phyloP scores from a whole-genome alignment of 2,888 invertebrate genomes.

The Sarcophaga subvicina region DNA sequence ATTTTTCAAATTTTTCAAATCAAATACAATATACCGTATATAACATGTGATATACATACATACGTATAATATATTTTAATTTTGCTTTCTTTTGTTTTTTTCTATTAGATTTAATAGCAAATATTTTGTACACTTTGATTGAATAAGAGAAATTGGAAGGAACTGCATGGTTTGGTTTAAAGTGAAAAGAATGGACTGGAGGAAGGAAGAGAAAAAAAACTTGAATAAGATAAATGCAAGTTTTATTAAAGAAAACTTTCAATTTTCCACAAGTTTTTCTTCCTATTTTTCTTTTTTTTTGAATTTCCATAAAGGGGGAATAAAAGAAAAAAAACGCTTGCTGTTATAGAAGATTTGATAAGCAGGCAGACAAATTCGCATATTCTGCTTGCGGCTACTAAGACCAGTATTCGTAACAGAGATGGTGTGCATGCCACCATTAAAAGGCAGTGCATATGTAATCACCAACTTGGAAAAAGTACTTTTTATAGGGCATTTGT shows the following conservation, averaged over 20 bases:
- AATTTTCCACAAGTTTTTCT: not conserved
- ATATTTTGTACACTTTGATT: not conserved
- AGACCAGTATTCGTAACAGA: not conserved
- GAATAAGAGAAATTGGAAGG: not conserved
- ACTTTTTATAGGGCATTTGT: not conserved
- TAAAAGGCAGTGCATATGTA: too few relatives aligned
- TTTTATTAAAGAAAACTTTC: slow-evolving; percentile 18
- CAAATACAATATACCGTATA: too few relatives aligned
- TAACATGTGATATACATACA: too few relatives aligned
- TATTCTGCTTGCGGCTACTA: not conserved
- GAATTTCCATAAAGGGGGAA: slow-evolving; percentile 13
- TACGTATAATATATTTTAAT: too few relatives aligned
- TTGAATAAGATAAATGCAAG: not conserved
- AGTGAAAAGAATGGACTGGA: not conserved
- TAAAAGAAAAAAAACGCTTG: not conserved
- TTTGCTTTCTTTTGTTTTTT: too few relatives aligned
- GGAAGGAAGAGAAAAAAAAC: not conserved
- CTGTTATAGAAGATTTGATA: slow-evolving; percentile 5
- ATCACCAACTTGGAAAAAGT: not conserved
- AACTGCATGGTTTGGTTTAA: not conserved
- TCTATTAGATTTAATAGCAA: not conserved
- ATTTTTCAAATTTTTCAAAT: too few relatives aligned
- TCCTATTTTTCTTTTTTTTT: slow-evolving; percentile 11
- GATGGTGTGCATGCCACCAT: too few relatives aligned
- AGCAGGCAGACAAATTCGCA: slow-evolving; percentile 24